Evolutionary conservation across 2,797 vertebrate species (phyloP), one percentile per base, ranked within the genome.

Genomic region (Neosilurus mollespiculum): DNA sequence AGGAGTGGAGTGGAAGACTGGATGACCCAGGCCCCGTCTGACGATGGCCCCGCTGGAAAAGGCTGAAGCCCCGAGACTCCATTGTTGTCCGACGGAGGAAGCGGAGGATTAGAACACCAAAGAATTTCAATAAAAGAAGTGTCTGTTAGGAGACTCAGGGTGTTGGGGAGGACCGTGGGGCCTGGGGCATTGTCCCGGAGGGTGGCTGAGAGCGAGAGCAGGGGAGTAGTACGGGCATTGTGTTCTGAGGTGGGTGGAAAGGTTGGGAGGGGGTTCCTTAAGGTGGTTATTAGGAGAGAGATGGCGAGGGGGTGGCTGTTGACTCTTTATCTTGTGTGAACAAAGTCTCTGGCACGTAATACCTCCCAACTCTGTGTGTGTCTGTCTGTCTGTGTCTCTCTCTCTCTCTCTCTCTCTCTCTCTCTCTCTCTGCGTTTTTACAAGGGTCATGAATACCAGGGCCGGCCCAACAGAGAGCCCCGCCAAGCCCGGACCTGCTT

Each of bases 91-190:
- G 90, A 86, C 87, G 92, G 94, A 95, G 95, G 95, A 96, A 96
- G 94, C 94, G 90, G 93, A 93, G 94, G 95, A 96, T 96, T 96
- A 96, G 93, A 93, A 94, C 93, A 93, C 93, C 93, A 95, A 95
- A 95, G 94, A 95, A 94, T 94, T 94, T 94, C 93, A 95, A 95
- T 95, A 95, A 95, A 95, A 95, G 94, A 94, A 94, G 93, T 94
- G 94, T 95, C 94, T 95, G 93, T 94, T 94, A 92, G 92, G 91
- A 92, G 86, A 81, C 86, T 53, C 81, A 88, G 86, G 86, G 83
- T 87, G 83, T 85, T 86, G 85, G 87, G 87, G 84, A 79, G 86
- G 84, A 82, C 76, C 59, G 59, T 34, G 71, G 83, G 84, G 85
- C 88, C 86, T 83, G 84, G 49, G 85, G 88, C 85, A 87, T 89